phyloP scores from a whole-genome alignment of 2,797 vertebrate genomes.

The Tadarida brasiliensis region DNA sequence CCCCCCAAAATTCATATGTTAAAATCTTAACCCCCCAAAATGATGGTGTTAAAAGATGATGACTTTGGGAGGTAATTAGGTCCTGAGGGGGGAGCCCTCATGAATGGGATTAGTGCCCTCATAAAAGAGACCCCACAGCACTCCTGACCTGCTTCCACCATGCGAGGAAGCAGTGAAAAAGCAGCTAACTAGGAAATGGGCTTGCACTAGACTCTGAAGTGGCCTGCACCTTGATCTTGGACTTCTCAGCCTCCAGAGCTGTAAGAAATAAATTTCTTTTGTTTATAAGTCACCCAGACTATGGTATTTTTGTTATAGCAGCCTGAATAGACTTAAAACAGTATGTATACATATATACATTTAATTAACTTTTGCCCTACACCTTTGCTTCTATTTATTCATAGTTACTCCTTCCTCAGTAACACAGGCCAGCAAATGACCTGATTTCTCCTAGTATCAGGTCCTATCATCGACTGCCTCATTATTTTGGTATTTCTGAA shows the following conservation, averaged over 20 bases:
- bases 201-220: background rate
- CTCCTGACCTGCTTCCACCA: background rate
- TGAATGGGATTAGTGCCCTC: background rate
- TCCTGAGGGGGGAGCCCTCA: background rate
- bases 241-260: background rate
- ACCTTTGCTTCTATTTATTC: background rate
- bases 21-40: background rate
- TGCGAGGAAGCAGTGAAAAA: background rate
- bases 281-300: background rate
- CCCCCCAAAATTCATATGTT: background rate
- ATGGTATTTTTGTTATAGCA: background rate
- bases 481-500: slow-evolving; percentile 22
- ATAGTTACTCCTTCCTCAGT: background rate
- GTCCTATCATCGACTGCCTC: background rate
- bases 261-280: background rate
- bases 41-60: background rate
- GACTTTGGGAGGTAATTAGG: background rate
- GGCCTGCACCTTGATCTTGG: background rate
- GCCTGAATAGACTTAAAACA: background rate
- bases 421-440: background rate
- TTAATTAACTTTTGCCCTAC: background rate
- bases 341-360: background rate
- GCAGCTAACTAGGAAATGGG: background rate
- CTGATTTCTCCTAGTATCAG: background rate
- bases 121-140: background rate